These are phyloP conservation scores for Heptranchias perlo DNA, from an alignment of 2,113 vertebrate species.

Conservation along the genomic window DNA sequence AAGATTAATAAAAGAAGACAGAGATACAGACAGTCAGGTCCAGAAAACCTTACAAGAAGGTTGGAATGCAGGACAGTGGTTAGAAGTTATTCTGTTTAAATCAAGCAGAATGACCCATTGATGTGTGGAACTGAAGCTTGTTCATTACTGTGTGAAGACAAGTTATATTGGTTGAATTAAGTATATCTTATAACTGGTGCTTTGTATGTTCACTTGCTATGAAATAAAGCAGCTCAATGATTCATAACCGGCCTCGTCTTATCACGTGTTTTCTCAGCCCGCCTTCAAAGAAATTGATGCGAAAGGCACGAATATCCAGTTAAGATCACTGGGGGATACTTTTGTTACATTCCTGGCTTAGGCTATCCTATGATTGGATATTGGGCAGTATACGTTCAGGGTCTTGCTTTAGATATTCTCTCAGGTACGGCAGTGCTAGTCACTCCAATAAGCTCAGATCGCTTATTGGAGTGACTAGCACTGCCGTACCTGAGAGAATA, in stretches of 20 bases:
- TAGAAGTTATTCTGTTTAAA: not conserved
- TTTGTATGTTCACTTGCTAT: not conserved
- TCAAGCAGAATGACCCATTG: not conserved
- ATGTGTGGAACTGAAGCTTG: not conserved
- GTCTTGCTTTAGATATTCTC: too few species aligned
- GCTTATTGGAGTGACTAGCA: not conserved
- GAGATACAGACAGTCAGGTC: not conserved
- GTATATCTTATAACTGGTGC: not conserved
- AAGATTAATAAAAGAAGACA: not conserved
- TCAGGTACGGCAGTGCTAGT: too few species aligned
- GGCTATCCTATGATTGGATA: not conserved
- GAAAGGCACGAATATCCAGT: not conserved
- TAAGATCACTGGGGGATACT: not conserved
- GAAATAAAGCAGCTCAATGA: not conserved
- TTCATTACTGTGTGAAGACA: not conserved
- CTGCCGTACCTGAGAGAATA: not conserved
- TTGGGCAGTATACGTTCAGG: not conserved
- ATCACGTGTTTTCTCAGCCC: not conserved
- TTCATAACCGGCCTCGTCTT: not conserved
- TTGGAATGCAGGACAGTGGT: not conserved
- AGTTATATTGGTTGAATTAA: not conserved
- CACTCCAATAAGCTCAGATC: too few species aligned
- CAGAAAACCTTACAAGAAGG: not conserved
- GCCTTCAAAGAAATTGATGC: not conserved
- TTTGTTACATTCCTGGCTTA: not conserved